phyloP scores from a whole-genome alignment of 1,140 invertebrate species.

The Geopemphigus sp. region DNA sequence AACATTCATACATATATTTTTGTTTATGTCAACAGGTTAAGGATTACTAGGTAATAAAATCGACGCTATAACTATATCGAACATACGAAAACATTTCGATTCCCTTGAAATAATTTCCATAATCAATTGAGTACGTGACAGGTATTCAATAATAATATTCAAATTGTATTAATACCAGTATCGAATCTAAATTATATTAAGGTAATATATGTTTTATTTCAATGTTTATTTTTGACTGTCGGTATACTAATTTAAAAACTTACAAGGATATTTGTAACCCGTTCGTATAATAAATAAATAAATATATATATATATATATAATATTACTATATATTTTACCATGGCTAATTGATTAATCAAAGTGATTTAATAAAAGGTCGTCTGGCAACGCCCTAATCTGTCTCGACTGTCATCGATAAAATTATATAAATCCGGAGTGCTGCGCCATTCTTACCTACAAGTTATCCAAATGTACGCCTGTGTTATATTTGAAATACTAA shows the following conservation, averaged over 20 bases:
- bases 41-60: constrained; percentile 12
- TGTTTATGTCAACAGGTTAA: neutral
- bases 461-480: no score
- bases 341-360: constrained; percentile 13
- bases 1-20: no score
- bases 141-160: no score
- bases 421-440: neutral
- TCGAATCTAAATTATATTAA: no score
- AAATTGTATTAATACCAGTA: no score
- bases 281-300: neutral
- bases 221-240: constrained; percentile 3
- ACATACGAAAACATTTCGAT: no score
- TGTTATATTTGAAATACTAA: no score
- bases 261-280: neutral
- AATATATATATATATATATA: no score
- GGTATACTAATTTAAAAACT: neutral
- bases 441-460: no score
- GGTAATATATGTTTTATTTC: neutral
- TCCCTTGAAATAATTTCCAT: no score
- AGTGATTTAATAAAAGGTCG: constrained; percentile 5
- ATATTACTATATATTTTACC: neutral
- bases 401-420: constrained; percentile 1
- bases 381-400: constrained; percentile 3
- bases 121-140: no score
- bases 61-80: no score